Base-by-base conservation (phyloP, 2,888 invertebrate species). In the Troides aeacus region DNA sequence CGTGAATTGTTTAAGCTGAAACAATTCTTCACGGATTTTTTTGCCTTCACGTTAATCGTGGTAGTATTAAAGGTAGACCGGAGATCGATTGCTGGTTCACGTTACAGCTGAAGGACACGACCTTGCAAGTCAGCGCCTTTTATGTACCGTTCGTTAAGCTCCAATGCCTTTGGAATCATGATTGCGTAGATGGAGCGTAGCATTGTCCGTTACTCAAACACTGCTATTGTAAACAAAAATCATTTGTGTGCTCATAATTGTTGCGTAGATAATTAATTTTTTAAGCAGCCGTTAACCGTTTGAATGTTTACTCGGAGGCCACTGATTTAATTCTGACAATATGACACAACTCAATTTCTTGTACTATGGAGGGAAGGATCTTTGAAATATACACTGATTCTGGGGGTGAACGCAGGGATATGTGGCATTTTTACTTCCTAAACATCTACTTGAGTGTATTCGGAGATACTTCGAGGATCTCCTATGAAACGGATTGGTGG, bases 1-100 rank as follows among this genome's bases (percentile, higher is more conserved):
- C 50, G 5, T 50, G 18, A 50, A 50, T 50, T 17, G 5, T 50
- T 17, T 50, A 18, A 50, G 1, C 5, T 50, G 50, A 50, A 46
- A 50, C 18, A 50, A 50, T 17, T 50, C 15, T 50, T 50, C 17
- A 5, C 50, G 12, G 3, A 50, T 17, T 50, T 50, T 50, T 2
- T 17, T 15, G 50, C 46, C 12, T 10, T 46, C 8, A 46, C 46
- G 46, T 46, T 46, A 15, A 46, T 12, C 21, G 39, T 46, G 56
- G 21, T 50, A 60, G 46, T 59, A 30, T 50, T 50, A 15, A 68
- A 62, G 62, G 64, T 62, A 56, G 23, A 61, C 1, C 42, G 57
- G 56, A 68, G 70, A 74, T 77, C 76, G 75, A 77, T 77, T 71
- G 71, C 18, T 62, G 64, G 64, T 69, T 73, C 74, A 74, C 75